A percentile compares a stretch with the other conserved stretches of the same genome.
Conservation (phyloP, 1,140 invertebrate species). For the Ylistrum balloti region DNA sequence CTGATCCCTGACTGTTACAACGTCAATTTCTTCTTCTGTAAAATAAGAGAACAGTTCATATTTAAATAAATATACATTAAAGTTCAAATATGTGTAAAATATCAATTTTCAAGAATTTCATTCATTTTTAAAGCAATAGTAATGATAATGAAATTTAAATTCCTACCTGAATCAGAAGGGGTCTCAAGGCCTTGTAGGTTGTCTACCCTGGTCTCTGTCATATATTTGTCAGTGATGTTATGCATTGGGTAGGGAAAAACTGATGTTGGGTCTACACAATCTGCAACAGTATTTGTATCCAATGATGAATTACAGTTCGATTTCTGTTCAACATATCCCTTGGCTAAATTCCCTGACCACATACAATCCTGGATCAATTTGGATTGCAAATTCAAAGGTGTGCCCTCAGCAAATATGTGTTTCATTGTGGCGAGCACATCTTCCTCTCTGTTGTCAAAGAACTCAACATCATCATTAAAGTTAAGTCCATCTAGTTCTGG, state of each 20-base stretch:
- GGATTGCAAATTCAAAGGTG: conserved; percentile 67
- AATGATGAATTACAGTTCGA: conserved; percentile 57
- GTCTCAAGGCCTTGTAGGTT: conserved; percentile 88
- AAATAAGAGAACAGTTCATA: conserved; percentile 64
- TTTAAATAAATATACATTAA: too few species aligned
- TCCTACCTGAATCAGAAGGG: conserved; percentile 93
- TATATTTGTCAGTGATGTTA: conserved; percentile 47
- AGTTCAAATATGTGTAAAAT: too few species aligned
- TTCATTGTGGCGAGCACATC: conserved; percentile 53
- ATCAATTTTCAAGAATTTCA: too few species aligned
- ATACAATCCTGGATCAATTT: conserved; percentile 86
- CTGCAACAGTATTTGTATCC: conserved; percentile 50
- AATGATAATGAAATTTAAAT: too few species aligned
- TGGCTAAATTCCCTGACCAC: conserved; percentile 85
- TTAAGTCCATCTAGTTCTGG: conserved; percentile 61
- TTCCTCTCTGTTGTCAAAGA: conserved; percentile 53
- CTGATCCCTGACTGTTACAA: conserved; percentile 72
- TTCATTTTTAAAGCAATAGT: too few species aligned
- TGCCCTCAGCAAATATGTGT: conserved; percentile 66
- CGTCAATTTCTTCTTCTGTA: conserved; percentile 76
- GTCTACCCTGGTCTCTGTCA: conserved; percentile 83
- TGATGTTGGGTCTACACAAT: conserved; percentile 77
- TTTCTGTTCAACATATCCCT: conserved; percentile 44
- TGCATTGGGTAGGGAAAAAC: conserved; percentile 75
- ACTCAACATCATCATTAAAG: conserved; percentile 59